Base-by-base conservation (phyloP, 1,140 invertebrate genomes). In the Chironomus striatipennis region DNA sequence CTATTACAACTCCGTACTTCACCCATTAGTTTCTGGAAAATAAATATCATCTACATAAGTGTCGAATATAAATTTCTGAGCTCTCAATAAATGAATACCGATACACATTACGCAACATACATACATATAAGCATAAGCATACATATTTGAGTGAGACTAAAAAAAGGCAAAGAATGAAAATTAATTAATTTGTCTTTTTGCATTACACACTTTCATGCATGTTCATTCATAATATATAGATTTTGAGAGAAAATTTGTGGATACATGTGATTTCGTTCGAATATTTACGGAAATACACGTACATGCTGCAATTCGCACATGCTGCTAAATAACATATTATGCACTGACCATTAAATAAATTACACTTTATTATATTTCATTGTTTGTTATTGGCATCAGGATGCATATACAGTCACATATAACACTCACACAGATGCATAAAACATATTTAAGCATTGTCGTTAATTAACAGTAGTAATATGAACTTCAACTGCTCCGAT, bases 261-360 rank as follows among this genome's bases (percentile, higher is more conserved):
- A 34, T 34, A 34, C 24, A 34, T 34, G 24, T 34, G 24, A 34
- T 34, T 34, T 8, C 47, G 47, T 57, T 57, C n/a, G 10, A 57
- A 57, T 57, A 57, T 57, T 57, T 57, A 57, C 47, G 10, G 47
- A n/a, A 57, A 57, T 57, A 57, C 7, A 3, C 47, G n/a, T 7
- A 57, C 47, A 57, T 57, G 47, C 47, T 57, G 47, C 47, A 12
- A 57, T 57, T 12, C 47, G n/a, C 47, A 57, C 47, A 57, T 57
- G 47, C 47, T 57, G 47, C 47, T 57, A 34, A 34, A 34, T 34
- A 34, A 34, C 24, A 34, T 34, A n/a, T 57, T 57, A 57, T 57
- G 47, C 47, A 57, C 47, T 57, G 47, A n/a, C 47, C 47, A 57
- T 57, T 57, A 57, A 57, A 57, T 57, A 57, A 57, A 57, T 57